Percentiles rank a stretch among this genome's conserved stretches.
Conservation (phyloP, 2,888 invertebrate genomes). For the Ophion ellenae region DNA sequence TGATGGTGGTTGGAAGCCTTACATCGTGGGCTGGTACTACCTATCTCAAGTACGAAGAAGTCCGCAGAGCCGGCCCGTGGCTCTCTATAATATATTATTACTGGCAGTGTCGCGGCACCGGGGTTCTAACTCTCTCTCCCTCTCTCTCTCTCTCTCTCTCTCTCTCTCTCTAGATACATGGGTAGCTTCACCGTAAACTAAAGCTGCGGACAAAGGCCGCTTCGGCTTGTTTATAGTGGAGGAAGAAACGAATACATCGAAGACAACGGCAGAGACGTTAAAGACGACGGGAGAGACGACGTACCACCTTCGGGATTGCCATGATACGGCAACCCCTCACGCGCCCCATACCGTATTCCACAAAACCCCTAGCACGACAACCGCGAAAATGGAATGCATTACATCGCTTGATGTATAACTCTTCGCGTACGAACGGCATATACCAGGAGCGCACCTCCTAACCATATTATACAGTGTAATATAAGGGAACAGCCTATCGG, state of each 20-base stretch:
- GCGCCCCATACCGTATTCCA: constrained; percentile 62
- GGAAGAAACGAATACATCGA: constrained; percentile 47
- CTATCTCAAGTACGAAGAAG: constrained; percentile 37
- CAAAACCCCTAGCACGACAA: constrained; percentile 69
- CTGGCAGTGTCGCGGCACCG: constrained; percentile 51
- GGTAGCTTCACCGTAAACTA: background rate
- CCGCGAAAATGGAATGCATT: constrained; percentile 75
- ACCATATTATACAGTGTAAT: constrained; percentile 36
- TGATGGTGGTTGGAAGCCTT: constrained; percentile 13
- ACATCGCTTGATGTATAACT: constrained; percentile 57
- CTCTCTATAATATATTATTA: constrained; percentile 67
- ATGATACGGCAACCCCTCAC: constrained; percentile 54
- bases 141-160: constrained; percentile 9
- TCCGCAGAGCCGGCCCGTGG: constrained; percentile 41
- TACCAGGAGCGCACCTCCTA: constrained; percentile 16
- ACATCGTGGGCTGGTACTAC: constrained; percentile 10
- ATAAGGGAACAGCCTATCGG: constrained; percentile 10
- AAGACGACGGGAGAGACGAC: constrained; percentile 62
- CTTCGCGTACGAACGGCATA: constrained; percentile 54
- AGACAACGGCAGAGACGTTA: constrained; percentile 37
- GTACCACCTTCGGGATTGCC: constrained; percentile 71
- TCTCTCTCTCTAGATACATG: constrained; percentile 26
- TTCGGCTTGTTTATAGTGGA: constrained; percentile 76
- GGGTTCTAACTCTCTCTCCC: constrained; percentile 33
- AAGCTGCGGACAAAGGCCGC: constrained; percentile 36